Conservation (phyloP, 2,113 vertebrate genomes). For the Peromyscus californicus region DNA sequence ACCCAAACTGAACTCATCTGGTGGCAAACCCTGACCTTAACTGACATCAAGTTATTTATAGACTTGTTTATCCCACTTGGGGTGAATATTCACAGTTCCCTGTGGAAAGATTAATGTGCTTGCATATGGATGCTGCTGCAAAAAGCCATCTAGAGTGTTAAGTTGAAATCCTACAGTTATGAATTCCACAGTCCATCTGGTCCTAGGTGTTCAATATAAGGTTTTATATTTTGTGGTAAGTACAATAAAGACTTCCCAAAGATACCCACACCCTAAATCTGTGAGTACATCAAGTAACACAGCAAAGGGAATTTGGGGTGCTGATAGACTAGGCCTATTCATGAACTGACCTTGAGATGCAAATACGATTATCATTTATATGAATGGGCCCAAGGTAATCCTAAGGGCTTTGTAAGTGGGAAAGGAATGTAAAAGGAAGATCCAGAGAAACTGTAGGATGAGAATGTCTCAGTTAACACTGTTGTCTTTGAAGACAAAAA, state of each 20-base stretch:
- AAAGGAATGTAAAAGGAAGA: neutral
- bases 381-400: neutral
- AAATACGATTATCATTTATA: neutral
- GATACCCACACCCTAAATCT: neutral
- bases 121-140: neutral
- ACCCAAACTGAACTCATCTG: constrained; percentile 21
- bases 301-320: neutral
- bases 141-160: neutral
- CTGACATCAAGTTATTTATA: constrained; percentile 64
- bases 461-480: neutral
- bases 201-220: neutral
- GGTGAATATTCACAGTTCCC: constrained; percentile 58
- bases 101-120: neutral
- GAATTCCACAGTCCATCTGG: constrained; percentile 19
- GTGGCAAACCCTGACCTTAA: constrained; percentile 54
- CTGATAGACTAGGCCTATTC: neutral
- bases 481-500: neutral
- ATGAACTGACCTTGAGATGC: neutral
- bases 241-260: neutral
- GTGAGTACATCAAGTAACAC: neutral
- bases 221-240: neutral
- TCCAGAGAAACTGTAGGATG: neutral
- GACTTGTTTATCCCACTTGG: constrained; percentile 37
- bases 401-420: neutral
- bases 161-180: neutral